A percentile compares a stretch with the other conserved stretches of the same genome.
Evolutionary conservation across 1,140 invertebrate genomes (phyloP).

Genomic region (Pseudomyrmex concolor): DNA sequence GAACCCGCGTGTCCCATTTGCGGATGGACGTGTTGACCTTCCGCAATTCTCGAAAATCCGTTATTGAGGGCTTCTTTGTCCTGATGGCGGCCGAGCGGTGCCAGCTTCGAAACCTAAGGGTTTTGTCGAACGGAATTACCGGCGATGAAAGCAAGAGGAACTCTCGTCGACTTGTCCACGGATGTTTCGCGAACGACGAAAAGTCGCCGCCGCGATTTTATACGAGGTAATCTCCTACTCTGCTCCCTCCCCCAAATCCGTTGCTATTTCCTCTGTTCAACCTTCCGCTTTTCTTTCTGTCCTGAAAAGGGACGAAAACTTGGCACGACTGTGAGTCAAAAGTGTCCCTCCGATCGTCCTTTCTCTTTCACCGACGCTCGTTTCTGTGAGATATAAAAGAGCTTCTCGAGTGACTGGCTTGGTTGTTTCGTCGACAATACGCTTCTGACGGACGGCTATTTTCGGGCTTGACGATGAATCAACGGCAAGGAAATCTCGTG

Average conservation of each 20-base stretch:
- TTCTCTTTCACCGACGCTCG: slow-evolving; percentile 42
- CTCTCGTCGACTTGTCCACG: slow-evolving; percentile 62
- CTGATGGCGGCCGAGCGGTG: slow-evolving; percentile 10
- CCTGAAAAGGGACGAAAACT: slow-evolving; percentile 57
- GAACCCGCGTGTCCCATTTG: slow-evolving; percentile 35
- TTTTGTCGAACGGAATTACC: slow-evolving; percentile 55
- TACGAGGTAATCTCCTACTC: slow-evolving; percentile 64
- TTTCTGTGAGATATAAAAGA: slow-evolving; percentile 66
- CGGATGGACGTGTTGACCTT: slow-evolving; percentile 41
- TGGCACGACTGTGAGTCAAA: slow-evolving; percentile 50
- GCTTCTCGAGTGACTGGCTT: slow-evolving; percentile 63
- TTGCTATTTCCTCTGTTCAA: neutral
- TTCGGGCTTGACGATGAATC: slow-evolving; percentile 50
- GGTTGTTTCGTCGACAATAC: slow-evolving; percentile 70
- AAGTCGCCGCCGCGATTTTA: slow-evolving; percentile 67
- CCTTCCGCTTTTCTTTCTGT: neutral
- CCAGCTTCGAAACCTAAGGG: slow-evolving; percentile 36
- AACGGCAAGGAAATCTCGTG: slow-evolving; percentile 58
- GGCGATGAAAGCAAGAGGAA: slow-evolving; percentile 66
- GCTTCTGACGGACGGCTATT: slow-evolving; percentile 53
- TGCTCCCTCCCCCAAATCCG: slow-evolving; percentile 29
- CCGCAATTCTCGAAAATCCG: slow-evolving; percentile 41
- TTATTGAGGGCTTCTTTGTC: slow-evolving; percentile 56
- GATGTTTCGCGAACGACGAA: slow-evolving; percentile 66
- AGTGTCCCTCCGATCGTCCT: slow-evolving; percentile 63